Percentiles rank a stretch among this genome's conserved stretches.
These are phyloP conservation scores for Ceyx cyanopectus DNA, from an alignment of 2,113 vertebrate genomes.

Conservation along the genomic window DNA sequence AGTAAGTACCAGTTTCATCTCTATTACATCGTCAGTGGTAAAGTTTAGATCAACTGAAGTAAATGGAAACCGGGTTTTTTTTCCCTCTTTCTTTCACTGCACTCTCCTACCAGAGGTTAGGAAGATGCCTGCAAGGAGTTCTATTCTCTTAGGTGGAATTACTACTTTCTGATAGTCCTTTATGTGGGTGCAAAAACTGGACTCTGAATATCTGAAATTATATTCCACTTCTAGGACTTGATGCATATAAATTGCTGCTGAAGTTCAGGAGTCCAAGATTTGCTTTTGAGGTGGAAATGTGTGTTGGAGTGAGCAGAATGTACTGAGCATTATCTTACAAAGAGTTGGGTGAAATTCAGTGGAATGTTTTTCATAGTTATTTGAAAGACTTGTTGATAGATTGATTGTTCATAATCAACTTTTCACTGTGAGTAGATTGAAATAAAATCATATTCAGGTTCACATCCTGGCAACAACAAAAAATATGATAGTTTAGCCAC, in stretches of 20 bases:
- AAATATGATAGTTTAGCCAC: not conserved
- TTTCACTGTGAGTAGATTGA: not conserved
- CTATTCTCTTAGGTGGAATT: not conserved
- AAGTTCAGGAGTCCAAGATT: not conserved
- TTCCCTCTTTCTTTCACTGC: not conserved
- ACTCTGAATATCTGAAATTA: not conserved
- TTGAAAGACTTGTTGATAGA: not conserved
- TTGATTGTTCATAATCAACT: not conserved
- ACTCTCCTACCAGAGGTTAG: not conserved
- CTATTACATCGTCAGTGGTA: fast-evolving
- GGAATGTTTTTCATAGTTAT: not conserved
- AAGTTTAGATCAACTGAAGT: not conserved
- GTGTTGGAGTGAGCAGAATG: not conserved
- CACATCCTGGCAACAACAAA: not conserved
- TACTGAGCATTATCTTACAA: not conserved
- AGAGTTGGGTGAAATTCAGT: not conserved
- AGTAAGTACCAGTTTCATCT: not conserved
- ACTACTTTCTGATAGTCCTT: not conserved
- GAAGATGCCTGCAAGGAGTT: not conserved
- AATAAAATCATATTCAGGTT: not conserved
- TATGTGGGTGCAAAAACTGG: not conserved
- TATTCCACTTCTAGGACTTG: not conserved
- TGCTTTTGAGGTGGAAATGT: not conserved
- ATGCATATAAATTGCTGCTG: not conserved
- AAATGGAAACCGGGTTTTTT: not conserved